phyloP scores from a whole-genome alignment of 2,797 vertebrate genomes.

The Melanotaenia nigrans region DNA sequence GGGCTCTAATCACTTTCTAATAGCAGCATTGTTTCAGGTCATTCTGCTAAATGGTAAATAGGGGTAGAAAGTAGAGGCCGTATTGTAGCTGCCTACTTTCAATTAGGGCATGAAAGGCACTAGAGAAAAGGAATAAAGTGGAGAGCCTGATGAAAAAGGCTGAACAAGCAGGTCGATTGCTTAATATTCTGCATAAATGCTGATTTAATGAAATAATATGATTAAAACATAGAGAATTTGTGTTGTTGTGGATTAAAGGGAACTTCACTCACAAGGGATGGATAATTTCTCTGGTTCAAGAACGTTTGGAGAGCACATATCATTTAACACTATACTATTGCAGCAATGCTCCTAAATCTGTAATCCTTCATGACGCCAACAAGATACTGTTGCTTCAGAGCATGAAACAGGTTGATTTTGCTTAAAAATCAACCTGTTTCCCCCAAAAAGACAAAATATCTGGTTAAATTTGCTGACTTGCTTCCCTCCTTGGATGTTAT shows the following conservation, averaged over 20 bases:
- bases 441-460: neutral
- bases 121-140: constrained; percentile 52
- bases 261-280: neutral
- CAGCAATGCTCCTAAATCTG: no score
- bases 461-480: neutral
- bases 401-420: neutral
- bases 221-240: constrained; percentile 24
- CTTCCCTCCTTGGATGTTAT: neutral
- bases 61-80: constrained; percentile 39
- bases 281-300: neutral
- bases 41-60: constrained; percentile 71
- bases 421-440: neutral
- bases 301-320: neutral
- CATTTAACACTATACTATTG: neutral
- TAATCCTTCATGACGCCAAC: neutral
- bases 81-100: constrained; percentile 39
- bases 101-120: constrained; percentile 65
- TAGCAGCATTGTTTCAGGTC: constrained; percentile 78
- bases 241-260: constrained; percentile 3
- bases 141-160: constrained; percentile 29
- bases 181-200: constrained; percentile 37
- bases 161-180: constrained; percentile 35
- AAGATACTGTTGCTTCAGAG: neutral
- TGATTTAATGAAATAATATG: constrained; percentile 33
- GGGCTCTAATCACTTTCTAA: constrained; percentile 83